Base-by-base conservation (phyloP, 2,888 invertebrate species). In the Drosophila ezoana region DNA sequence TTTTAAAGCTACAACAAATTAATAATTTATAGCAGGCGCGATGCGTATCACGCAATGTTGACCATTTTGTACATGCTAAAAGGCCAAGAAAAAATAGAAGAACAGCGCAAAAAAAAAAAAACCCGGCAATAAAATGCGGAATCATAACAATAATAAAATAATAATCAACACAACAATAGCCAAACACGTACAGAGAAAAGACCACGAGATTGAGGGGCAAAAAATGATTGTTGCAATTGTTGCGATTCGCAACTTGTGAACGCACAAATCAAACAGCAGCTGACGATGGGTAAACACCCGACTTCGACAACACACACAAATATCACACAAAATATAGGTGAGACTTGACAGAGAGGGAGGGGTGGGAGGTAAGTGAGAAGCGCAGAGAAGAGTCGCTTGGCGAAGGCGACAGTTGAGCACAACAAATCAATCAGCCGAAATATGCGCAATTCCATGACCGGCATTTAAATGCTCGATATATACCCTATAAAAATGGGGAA, bases 391-490 rank as follows among this genome's bases (percentile, higher is more conserved):
- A 45, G 76, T 48, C 43, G 28, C 56, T 69, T 62, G 58, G 60
- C 51, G 53, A 52, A 63, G 72, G 54, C 51, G 53, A 57, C 72
- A 71, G 68, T 43, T 47, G 47, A 47, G 60, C 86, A 28, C 28
- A 65, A 77, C 81, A 86, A 86, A 84, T 84, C 84, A 86, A 84
- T 84, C 84, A 79, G 47, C 49, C 67, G 16, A 74, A 79, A 76
- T 68, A 73, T 60, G 57, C 56, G 51, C 48, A 52, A 52, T 58
- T 64, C 28, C 81, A 72, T 81, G 87, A 71, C 70, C 66, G 68
- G 87, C 81, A 84, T 84, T 74, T 86, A 48, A 78, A 80, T 58
- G 48, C 43, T 20, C 38, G 38, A 28, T 20, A 13, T 13, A 51
- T 64, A 56, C 52, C 18, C 72, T 69, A 48, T 16, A 14, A 1